A percentile compares a stretch with the other conserved stretches of the same genome.
Conservation (phyloP, 2,113 vertebrate species). For the Syngnathus scovelli region DNA sequence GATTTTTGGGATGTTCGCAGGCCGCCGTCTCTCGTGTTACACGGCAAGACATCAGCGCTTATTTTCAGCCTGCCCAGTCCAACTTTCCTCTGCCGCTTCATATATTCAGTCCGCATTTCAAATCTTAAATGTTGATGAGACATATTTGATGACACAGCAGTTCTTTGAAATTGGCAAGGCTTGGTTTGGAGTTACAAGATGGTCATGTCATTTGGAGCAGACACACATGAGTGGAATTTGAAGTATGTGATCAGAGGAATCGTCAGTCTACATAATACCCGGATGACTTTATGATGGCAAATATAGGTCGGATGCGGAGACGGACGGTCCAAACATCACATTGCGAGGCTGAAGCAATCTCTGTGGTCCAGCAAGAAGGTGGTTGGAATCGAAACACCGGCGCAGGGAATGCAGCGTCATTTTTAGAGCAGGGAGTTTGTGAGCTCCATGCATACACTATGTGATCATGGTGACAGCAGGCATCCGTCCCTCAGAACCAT, state of each 20-base stretch:
- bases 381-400: no score
- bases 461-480: no score
- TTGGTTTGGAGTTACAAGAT: neutral
- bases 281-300: neutral
- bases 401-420: no score
- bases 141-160: neutral
- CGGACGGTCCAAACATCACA: neutral
- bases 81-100: constrained; percentile 23
- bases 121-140: constrained; percentile 3
- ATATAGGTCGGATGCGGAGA: neutral
- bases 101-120: neutral
- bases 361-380: no score
- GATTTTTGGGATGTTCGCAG: constrained; percentile 74
- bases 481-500: no score
- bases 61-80: constrained; percentile 56
- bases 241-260: neutral
- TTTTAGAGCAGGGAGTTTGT: no score
- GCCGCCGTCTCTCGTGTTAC: constrained; percentile 71
- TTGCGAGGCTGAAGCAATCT: neutral
- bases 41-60: constrained; percentile 75
- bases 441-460: no score
- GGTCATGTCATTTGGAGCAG: neutral
- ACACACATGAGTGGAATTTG: neutral
- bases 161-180: neutral
- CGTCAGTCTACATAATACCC: neutral